Percentiles rank a stretch among this genome's conserved stretches.
phyloP scores from a whole-genome alignment of 2,113 vertebrate genomes.

The Anoura caudifer region DNA sequence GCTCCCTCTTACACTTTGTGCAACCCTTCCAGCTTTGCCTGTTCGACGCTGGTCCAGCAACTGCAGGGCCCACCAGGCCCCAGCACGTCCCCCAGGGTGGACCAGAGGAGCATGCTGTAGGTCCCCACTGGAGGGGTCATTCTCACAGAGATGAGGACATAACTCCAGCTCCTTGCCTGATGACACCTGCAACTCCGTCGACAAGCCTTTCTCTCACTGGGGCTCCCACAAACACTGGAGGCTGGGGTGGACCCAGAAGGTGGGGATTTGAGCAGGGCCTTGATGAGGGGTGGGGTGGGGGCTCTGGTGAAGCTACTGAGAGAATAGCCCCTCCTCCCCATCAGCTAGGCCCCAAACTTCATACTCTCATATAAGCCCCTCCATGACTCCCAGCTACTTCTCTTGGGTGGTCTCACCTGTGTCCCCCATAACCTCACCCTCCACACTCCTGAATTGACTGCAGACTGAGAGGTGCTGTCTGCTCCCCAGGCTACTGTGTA shows the following conservation, averaged over 20 bases:
- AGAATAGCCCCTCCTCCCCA: not conserved
- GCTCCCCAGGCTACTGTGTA: not conserved
- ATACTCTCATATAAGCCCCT: not conserved
- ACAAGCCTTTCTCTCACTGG: rapidly evolving
- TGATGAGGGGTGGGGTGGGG: not conserved
- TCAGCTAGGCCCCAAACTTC: not conserved
- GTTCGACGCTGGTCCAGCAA: not conserved
- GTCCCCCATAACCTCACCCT: not conserved
- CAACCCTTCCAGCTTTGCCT: not conserved
- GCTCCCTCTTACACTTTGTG: rapidly evolving
- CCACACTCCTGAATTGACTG: not conserved
- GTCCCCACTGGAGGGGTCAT: not conserved
- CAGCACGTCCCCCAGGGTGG: rapidly evolving
- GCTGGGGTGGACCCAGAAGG: not conserved
- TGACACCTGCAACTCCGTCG: rapidly evolving
- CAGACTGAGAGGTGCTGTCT: not conserved
- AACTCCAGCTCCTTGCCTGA: not conserved
- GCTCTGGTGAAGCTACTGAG: not conserved
- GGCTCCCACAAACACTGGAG: not conserved
- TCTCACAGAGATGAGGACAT: no score
- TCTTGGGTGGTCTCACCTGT: not conserved
- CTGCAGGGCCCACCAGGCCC: not conserved
- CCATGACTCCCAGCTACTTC: not conserved
- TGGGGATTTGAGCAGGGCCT: not conserved
- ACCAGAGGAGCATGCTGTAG: not conserved